Evolutionary conservation across 2,888 invertebrate genomes (phyloP).

Genomic region (Polymixis flavicincta): DNA sequence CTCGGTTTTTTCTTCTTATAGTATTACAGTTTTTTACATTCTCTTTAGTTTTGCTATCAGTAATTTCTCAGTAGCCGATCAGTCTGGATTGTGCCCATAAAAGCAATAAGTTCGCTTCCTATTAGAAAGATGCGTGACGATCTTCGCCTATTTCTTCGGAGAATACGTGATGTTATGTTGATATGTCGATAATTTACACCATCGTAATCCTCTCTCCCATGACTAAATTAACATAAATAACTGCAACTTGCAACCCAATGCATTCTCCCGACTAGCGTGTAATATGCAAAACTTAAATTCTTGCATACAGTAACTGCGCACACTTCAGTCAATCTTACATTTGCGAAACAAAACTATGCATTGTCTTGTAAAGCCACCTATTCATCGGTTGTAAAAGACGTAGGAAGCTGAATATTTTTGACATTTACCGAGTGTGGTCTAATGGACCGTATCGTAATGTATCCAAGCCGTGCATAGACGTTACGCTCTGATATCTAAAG

Average conservation of each 20-base stretch:
- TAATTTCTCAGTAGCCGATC: not conserved
- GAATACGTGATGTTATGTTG: not conserved
- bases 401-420: constrained; percentile 41
- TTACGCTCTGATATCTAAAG: constrained; percentile 82
- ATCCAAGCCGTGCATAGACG: constrained; percentile 73
- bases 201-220: not conserved
- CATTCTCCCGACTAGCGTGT: constrained; percentile 6
- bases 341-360: constrained; percentile 42
- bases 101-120: not conserved
- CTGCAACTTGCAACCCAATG: constrained; percentile 22
- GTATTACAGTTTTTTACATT: not conserved
- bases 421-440: constrained; percentile 56
- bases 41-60: not conserved
- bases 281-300: constrained; percentile 43
- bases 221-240: constrained; percentile 30
- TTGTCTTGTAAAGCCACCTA: constrained; percentile 36
- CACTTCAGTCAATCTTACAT: constrained; percentile 36
- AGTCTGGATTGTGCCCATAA: not conserved
- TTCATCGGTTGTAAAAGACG: constrained; percentile 25
- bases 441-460: constrained; percentile 81
- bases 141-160: not conserved
- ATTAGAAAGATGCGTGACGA: not conserved
- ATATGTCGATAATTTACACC: constrained; percentile 1
- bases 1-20: not conserved
- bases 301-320: constrained; percentile 22